Evolutionary conservation across 2,113 vertebrate species (phyloP), one percentile per base, ranked within the genome.

Genomic region (Octodon degus): DNA sequence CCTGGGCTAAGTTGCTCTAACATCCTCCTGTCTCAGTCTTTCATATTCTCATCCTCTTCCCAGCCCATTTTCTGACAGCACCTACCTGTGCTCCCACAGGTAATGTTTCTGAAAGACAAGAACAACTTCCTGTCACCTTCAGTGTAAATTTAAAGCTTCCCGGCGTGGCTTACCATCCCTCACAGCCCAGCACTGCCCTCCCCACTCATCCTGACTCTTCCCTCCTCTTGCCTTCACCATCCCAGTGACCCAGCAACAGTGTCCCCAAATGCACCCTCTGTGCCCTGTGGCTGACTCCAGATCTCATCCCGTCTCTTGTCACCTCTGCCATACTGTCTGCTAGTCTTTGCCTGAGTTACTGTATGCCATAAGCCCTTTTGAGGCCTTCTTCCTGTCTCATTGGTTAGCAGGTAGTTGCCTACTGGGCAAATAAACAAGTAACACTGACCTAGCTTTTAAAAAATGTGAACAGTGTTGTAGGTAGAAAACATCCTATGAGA

Each of bases 71-170:
- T 40, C 25, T 22, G 24, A 2, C 11, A 17, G 27, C 65, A 37
- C 34, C 7, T 22, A 4, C 7, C 2, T 4, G 0, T 30, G 19
- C 22, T 22, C 65, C 62, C 2, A 0, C 27, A 13, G 7, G 16
- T 7, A 30, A 34, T 89, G 8, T 24, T 67, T 63, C 68, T 20
- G 17, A 50, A 37, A 53, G 5, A 5, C 53, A 55, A 8, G 14
- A 12, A 19, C 2, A 2, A 9, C 5, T 0, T 50, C 37, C 40
- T 7, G 1, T 65, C 43, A 22, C 53, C 62, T 58, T 80, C 12
- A 1, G 50, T 12, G 9, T 30, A 27, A 63, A 17, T 14, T 2
- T 0, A 47, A 37, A 55, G 53, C 60, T 76, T 30, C 16, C 16
- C 25, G 34, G 62, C 80, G 14, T 22, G 24, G 43, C 30, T 10